Evolutionary conservation across 2,888 invertebrate genomes (phyloP).

Genomic region (Luperina nickerlii): DNA sequence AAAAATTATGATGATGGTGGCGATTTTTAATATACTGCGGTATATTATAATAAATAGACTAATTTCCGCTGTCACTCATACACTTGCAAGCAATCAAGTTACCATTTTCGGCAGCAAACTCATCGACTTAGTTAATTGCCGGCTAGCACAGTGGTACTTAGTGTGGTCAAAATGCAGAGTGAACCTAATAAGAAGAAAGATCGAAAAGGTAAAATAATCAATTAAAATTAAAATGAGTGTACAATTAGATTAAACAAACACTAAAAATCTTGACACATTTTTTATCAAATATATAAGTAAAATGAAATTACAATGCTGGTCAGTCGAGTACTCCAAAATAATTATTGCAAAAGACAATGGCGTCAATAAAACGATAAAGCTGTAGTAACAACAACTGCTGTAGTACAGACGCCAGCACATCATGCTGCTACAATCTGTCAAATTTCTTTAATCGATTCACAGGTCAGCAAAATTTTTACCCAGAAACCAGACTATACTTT

Average conservation of each 20-base stretch:
- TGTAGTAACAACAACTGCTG: neutral
- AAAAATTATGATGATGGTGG: neutral
- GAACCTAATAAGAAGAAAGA: slow-evolving; percentile 1
- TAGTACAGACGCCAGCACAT: too few relatives aligned
- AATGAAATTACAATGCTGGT: too few relatives aligned
- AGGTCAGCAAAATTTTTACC: too few relatives aligned
- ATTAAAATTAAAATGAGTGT: neutral
- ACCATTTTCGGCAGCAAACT: slow-evolving; percentile 67
- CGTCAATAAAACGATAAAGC: neutral
- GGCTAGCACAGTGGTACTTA: slow-evolving; percentile 60
- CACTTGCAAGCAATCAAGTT: slow-evolving; percentile 41
- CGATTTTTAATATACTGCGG: neutral
- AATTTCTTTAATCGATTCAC: too few relatives aligned
- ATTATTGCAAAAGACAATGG: neutral
- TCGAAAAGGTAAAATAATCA: slow-evolving; percentile 46
- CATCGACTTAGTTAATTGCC: slow-evolving; percentile 72
- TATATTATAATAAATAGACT: neutral
- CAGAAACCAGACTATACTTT: too few relatives aligned
- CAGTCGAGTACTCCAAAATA: neutral
- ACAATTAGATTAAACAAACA: too few relatives aligned
- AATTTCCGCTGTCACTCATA: slow-evolving; percentile 32
- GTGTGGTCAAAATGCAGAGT: slow-evolving; percentile 32
- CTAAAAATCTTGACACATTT: fast-evolving
- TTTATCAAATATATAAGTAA: neutral
- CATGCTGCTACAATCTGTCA: too few relatives aligned